phyloP scores from a whole-genome alignment of 2,113 vertebrate genomes.

The Phaethon lepturus region DNA sequence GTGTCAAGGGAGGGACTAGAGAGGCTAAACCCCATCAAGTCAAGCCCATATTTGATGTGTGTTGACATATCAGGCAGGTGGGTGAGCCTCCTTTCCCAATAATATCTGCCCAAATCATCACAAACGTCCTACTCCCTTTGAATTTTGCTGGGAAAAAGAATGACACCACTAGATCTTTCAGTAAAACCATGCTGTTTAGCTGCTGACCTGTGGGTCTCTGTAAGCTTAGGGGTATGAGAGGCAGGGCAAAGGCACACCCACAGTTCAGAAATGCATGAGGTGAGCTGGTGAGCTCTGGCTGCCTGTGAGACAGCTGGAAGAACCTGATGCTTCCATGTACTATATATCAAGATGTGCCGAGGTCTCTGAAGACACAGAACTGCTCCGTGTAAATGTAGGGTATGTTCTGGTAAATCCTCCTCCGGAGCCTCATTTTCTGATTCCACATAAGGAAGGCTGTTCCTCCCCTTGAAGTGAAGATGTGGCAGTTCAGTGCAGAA shows the following conservation, averaged over 20 bases:
- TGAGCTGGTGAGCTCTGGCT: background rate
- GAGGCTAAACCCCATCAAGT: background rate
- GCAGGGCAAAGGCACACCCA: background rate
- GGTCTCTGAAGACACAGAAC: background rate
- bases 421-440: background rate
- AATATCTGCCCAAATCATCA: background rate
- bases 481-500: background rate
- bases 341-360: background rate
- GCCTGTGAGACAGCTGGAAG: background rate
- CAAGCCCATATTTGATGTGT: background rate
- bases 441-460: background rate
- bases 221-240: background rate
- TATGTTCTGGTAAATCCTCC: background rate
- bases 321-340: background rate
- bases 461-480: background rate
- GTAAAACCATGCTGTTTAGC: background rate
- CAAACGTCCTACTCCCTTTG: background rate
- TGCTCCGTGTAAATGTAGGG: background rate
- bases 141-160: background rate
- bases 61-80: background rate
- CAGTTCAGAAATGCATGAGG: background rate
- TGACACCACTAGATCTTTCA: background rate
- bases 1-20: background rate
- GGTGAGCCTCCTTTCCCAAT: background rate
- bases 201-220: background rate